Conservation (phyloP, 2,888 invertebrate genomes). For the Euproctis similis region DNA sequence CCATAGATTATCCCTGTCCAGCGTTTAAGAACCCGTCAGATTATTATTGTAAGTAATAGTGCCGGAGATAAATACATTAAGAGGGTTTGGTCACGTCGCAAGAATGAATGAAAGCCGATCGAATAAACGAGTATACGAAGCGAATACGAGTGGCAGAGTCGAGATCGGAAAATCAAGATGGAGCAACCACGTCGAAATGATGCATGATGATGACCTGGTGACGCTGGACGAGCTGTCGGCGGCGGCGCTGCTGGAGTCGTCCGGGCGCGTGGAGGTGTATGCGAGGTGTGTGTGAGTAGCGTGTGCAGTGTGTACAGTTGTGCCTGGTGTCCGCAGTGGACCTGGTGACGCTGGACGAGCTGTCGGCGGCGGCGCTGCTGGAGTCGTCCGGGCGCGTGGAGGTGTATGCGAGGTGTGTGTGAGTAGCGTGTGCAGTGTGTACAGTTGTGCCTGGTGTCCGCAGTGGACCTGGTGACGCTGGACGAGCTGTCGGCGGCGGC, state of each 20-base stretch:
- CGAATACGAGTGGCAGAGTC: too few species aligned
- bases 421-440: too few species aligned
- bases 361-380: slow-evolving; percentile 94
- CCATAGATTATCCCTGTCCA: slow-evolving; percentile 94
- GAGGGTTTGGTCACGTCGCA: too few species aligned
- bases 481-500: slow-evolving; percentile 96
- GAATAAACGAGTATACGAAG: too few species aligned
- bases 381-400: slow-evolving; percentile 96
- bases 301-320: too few species aligned
- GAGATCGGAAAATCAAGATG: too few species aligned
- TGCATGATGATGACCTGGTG: slow-evolving; percentile 95
- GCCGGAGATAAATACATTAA: too few species aligned
- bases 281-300: too few species aligned
- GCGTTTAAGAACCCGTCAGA: slow-evolving; percentile 97
- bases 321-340: too few species aligned
- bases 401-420: slow-evolving; percentile 90
- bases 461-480: slow-evolving; percentile 94
- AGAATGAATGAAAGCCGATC: too few species aligned
- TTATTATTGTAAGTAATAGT: slow-evolving; percentile 92
- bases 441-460: too few species aligned
- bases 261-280: slow-evolving; percentile 92
- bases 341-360: slow-evolving; percentile 92
- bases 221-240: slow-evolving; percentile 94
- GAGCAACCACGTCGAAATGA: too few species aligned
- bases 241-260: slow-evolving; percentile 95